Conservation (phyloP, 2,113 vertebrate species). For the Nematolebias whitei region DNA sequence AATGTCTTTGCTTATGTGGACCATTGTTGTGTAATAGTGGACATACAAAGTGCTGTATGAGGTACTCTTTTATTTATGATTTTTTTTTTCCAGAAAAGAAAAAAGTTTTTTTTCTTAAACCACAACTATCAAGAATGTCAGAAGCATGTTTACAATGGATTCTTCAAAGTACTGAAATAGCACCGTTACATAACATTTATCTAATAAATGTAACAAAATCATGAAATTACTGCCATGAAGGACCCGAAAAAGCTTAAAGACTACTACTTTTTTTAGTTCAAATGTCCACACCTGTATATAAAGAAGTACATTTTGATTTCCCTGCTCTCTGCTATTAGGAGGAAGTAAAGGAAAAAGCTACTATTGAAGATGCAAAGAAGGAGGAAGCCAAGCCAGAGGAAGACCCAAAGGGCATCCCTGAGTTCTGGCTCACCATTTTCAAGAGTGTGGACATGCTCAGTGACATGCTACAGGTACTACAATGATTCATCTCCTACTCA, state of each 20-base stretch:
- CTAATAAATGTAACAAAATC: not conserved
- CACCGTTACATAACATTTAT: not conserved
- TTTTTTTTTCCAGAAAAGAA: no score
- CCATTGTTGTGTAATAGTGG: no score
- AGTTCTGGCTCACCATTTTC: slow-evolving; percentile 98
- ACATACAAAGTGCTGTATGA: no score
- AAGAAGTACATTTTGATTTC: slow-evolving; percentile 6
- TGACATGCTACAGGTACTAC: slow-evolving; percentile 91
- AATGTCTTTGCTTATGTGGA: no score
- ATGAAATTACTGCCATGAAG: not conserved
- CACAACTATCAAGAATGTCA: not conserved
- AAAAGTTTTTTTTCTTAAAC: slow-evolving; percentile 2
- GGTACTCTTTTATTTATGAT: no score
- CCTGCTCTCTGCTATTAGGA: slow-evolving; percentile 73
- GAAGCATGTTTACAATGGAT: not conserved
- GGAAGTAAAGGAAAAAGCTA: slow-evolving; percentile 88
- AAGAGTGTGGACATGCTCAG: slow-evolving; percentile 96
- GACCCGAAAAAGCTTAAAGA: no score
- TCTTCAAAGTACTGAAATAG: not conserved
- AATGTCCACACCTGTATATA: no score
- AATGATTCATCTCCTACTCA: not conserved
- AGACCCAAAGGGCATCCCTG: slow-evolving; percentile 91
- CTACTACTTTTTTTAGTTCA: no score
- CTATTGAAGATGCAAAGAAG: slow-evolving; percentile 88
- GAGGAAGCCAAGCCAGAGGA: slow-evolving; percentile 78